A percentile compares a stretch with the other conserved stretches of the same genome.
These are phyloP conservation scores for Drosophila tripunctata DNA, from an alignment of 2,888 invertebrate species.

Conservation along the genomic window DNA sequence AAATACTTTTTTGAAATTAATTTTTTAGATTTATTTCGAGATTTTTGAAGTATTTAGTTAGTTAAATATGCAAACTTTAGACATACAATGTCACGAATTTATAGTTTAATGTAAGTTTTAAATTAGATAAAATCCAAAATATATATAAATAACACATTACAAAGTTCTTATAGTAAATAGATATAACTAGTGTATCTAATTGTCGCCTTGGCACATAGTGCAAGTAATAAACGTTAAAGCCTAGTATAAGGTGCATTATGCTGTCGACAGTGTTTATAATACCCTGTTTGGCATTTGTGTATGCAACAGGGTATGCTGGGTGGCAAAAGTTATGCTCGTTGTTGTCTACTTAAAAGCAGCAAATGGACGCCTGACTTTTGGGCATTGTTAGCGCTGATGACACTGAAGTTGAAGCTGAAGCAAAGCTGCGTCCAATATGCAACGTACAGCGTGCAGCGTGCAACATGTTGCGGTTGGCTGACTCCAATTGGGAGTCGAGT, in stretches of 20 bases:
- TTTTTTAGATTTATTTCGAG: no score
- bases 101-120: no score
- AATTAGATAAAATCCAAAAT: no score
- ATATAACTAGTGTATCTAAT: neutral
- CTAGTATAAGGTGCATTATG: no score
- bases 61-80: no score
- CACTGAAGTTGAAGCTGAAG: constrained; percentile 17
- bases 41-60: no score
- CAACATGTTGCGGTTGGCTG: constrained; percentile 76
- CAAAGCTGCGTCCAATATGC: neutral
- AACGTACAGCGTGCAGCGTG: constrained; percentile 44
- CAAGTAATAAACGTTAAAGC: no score
- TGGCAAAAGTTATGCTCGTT: constrained; percentile 8
- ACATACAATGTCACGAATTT: no score
- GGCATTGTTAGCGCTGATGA: constrained; percentile 48
- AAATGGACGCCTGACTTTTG: constrained; percentile 32
- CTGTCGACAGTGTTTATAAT: neutral
- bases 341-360: constrained; percentile 21
- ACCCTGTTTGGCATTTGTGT: neutral
- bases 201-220: neutral
- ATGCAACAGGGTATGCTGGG: constrained; percentile 22
- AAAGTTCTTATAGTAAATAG: no score
- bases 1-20: no score
- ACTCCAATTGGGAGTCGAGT: constrained; percentile 72
- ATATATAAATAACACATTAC: no score